Base-by-base conservation (phyloP, 92 coral and sea anemone genomes). In the Palythoa grandiflora region DNA sequence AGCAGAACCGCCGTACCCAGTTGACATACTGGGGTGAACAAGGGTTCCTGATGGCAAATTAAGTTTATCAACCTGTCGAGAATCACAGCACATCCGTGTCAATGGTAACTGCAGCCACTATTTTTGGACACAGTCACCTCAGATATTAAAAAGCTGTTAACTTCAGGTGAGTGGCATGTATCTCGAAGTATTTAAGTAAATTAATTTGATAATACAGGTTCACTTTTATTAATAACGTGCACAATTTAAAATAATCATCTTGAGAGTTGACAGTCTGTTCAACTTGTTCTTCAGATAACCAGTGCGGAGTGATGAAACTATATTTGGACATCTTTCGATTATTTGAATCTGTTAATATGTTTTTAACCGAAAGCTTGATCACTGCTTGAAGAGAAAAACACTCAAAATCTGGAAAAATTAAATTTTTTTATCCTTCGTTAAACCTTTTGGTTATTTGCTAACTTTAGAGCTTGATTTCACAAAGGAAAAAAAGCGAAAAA, bases 1-100 rank as follows among this genome's bases (percentile, higher is more conserved):
- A 39, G 91, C 93, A 38, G 97, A 89, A 39, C 92, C 88, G 40
- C 95, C 97, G 86, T 84, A 71, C 2, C 76, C 87, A 1, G 90
- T 77, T 21, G 92, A 53, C 86, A 81, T 81, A 8, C 75, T 59
- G 20, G 60, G 61, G 7, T 71, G 75, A 51, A 12, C 86, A 65
- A 81, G 86, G 9, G 86, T 71, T 28, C 86, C 86, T 47, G 86
- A 81, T 6, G 75, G 65, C 21, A 20, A 51, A 0, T 39, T 44
- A 9, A 81, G 53, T 39, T 81, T 81, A 53, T 81, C 86, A 81
- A 81, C 86, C 86, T 81, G 71, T 40, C 3, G 14, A 52, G 17
- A 52, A 14, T 14, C 19, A 77, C 28, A 28, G 28, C 28, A 28
- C 28, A 28, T 28, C 0, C 28, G 28, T 28, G 28, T 28, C 28